phyloP scores from a whole-genome alignment of 2,888 invertebrate genomes.

The Drosophila barbarae region DNA sequence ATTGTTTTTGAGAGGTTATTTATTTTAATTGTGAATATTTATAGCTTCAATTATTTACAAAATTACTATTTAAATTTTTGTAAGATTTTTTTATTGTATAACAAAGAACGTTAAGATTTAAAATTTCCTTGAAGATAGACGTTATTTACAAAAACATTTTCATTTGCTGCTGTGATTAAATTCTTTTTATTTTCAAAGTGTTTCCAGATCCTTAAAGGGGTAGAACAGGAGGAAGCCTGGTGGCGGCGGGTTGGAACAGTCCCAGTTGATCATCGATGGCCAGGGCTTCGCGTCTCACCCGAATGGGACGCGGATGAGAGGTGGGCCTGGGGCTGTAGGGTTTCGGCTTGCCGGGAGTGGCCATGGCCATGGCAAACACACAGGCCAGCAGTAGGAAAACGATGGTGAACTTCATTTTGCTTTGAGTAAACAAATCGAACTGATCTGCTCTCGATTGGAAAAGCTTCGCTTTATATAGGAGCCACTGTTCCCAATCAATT shows the following conservation, averaged over 20 bases:
- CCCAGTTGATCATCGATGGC: conserved; percentile 33
- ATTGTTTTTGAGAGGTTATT: background rate
- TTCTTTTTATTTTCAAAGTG: background rate
- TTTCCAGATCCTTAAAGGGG: background rate
- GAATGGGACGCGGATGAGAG: conserved; percentile 43
- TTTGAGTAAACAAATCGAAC: conserved; percentile 14
- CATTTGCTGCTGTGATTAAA: background rate
- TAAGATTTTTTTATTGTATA: no score
- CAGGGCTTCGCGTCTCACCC: conserved; percentile 46
- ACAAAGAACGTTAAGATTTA: background rate
- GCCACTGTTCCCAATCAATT: background rate
- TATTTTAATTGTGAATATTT: background rate
- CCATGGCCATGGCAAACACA: conserved; percentile 22
- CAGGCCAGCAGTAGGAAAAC: conserved; percentile 35
- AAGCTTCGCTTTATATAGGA: conserved; percentile 23
- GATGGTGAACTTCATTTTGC: conserved; percentile 39
- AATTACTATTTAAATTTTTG: background rate
- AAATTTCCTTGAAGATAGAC: background rate
- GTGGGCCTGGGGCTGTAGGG: conserved; percentile 39
- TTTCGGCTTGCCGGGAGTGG: conserved; percentile 33
- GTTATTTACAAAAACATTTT: background rate
- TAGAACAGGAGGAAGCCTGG: background rate
- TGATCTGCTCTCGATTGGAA: conserved; percentile 19
- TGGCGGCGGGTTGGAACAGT: conserved; percentile 4
- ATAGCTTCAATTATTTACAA: background rate